phyloP scores from a whole-genome alignment of 2,888 invertebrate genomes.

The Yponomeuta plumbellus region DNA sequence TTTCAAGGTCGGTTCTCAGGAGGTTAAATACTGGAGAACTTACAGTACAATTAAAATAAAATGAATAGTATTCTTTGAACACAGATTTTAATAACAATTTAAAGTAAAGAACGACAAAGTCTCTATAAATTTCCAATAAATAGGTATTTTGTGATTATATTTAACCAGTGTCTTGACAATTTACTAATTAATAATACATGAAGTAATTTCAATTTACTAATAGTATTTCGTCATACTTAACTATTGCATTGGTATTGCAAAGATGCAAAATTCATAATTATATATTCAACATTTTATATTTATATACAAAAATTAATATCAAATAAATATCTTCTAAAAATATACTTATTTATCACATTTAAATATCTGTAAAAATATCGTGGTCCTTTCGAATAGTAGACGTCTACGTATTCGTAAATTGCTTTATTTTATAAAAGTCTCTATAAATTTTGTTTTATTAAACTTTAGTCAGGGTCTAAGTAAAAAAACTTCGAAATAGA shows the following conservation, averaged over 20 bases:
- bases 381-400: constrained; percentile 41
- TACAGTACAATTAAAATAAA: not conserved
- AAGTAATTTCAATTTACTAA: not conserved
- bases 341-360: constrained; percentile 58
- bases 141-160: constrained; percentile 39
- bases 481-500: too few relatives aligned
- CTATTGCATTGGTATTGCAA: constrained; percentile 5
- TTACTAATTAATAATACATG: not conserved
- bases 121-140: constrained; percentile 15
- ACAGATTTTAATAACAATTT: not conserved
- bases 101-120: not conserved
- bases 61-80: not conserved
- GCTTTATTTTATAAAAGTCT: constrained; percentile 16
- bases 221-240: not conserved
- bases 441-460: too few relatives aligned
- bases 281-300: not conserved
- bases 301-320: constrained; percentile 17
- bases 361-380: constrained; percentile 38
- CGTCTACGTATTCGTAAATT: constrained; percentile 6
- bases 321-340: constrained; percentile 62
- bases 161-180: constrained; percentile 47
- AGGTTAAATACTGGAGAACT: too few relatives aligned
- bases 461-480: too few relatives aligned
- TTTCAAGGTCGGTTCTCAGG: too few relatives aligned
- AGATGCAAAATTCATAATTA: not conserved